A percentile compares a stretch with the other conserved stretches of the same genome.
phyloP scores from a whole-genome alignment of 2,888 invertebrate species.

The Phortica okadai region DNA sequence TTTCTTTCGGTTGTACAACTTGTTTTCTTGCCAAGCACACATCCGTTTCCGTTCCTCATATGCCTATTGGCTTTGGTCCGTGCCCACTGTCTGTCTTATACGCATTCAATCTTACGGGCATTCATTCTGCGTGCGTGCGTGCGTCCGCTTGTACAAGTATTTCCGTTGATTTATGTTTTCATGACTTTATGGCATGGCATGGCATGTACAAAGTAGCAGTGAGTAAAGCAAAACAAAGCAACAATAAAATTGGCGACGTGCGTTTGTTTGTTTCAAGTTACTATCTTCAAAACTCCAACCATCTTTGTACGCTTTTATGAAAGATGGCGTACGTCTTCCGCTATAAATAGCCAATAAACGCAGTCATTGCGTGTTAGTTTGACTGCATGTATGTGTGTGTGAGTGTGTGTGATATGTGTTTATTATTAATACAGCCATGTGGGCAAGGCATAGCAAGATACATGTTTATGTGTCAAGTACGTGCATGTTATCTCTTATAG shows the following conservation, averaged over 20 bases:
- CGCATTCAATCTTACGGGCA: background rate
- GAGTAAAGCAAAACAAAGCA: conserved; percentile 31
- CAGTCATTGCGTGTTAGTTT: background rate
- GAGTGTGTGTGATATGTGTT: background rate
- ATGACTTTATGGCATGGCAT: conserved; percentile 15
- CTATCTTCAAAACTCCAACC: background rate
- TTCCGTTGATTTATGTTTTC: conserved; percentile 46
- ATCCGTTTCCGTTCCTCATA: conserved; percentile 18
- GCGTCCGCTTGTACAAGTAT: conserved; percentile 1
- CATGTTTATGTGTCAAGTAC: conserved; percentile 22
- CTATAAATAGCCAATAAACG: conserved; percentile 60
- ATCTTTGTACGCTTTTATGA: conserved; percentile 8
- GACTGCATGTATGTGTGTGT: background rate
- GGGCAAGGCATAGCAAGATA: background rate
- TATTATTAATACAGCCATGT: background rate
- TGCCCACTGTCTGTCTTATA: background rate
- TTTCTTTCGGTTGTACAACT: background rate
- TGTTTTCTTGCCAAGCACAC: background rate
- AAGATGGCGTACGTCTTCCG: conserved; percentile 24
- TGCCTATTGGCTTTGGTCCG: background rate
- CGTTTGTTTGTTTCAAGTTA: conserved; percentile 36
- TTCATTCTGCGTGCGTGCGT: background rate
- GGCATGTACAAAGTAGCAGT: too few species aligned
- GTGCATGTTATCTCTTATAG: conserved; percentile 25
- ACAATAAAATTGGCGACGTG: conserved; percentile 48